These are phyloP conservation scores for Hypotaenidia okinawae DNA, from an alignment of 2,797 vertebrate species.

Conservation along the genomic window DNA sequence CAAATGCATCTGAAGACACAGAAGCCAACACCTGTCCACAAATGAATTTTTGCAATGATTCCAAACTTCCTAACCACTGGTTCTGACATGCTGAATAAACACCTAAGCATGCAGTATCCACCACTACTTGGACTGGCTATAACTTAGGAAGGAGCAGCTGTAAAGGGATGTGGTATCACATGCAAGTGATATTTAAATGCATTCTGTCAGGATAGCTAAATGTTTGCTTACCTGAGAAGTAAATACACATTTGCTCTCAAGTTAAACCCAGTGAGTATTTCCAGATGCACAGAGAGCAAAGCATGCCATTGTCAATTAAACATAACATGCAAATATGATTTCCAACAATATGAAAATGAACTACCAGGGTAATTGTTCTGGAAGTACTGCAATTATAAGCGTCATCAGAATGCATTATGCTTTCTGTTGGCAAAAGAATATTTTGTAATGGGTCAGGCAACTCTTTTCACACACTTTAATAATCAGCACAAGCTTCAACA, in stretches of 20 bases:
- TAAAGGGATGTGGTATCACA: background rate
- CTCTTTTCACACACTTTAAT: conserved; percentile 2
- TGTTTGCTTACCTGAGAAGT: background rate
- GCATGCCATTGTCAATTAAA: conserved; percentile 48
- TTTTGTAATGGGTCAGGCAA: conserved; percentile 3
- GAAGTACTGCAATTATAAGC: conserved; percentile 43
- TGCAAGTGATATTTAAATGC: background rate
- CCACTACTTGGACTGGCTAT: fast-evolving
- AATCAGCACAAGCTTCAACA: background rate
- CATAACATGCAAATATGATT: conserved; percentile 39
- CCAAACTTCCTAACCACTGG: background rate
- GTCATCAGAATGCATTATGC: conserved; percentile 8
- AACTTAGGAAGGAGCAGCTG: background rate
- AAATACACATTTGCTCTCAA: conserved; percentile 3
- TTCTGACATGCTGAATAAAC: background rate
- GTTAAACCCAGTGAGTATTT: conserved; percentile 6
- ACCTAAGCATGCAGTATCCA: background rate
- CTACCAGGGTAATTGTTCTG: conserved; percentile 27
- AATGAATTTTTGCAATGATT: background rate
- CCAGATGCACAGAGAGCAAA: conserved; percentile 2
- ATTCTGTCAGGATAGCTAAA: background rate
- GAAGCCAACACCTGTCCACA: background rate
- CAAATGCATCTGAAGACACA: background rate
- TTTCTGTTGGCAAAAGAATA: conserved; percentile 38
- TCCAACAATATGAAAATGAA: conserved; percentile 51